These are phyloP conservation scores for Hylyphantes graminicola DNA, from an alignment of 1,140 invertebrate genomes.

Conservation along the genomic window DNA sequence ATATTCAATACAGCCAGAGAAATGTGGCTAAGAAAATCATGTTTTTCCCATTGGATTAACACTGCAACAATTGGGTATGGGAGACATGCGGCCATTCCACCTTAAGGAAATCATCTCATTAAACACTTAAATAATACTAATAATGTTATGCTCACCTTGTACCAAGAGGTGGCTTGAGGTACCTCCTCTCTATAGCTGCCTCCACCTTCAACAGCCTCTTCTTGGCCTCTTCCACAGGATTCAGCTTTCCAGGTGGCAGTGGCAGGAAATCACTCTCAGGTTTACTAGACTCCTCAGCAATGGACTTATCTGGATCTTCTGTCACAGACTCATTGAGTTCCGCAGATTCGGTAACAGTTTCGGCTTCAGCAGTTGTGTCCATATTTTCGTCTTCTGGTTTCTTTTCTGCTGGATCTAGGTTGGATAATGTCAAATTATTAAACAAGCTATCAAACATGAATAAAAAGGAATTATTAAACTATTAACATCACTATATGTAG, in stretches of 20 bases:
- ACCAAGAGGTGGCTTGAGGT: slow-evolving; percentile 92
- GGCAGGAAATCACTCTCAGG: slow-evolving; percentile 61
- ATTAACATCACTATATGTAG: too few species aligned
- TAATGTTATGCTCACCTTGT: slow-evolving; percentile 71
- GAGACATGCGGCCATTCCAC: too few species aligned
- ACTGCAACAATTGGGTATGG: too few species aligned
- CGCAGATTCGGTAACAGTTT: background rate
- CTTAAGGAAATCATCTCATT: too few species aligned
- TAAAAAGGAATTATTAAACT: too few species aligned
- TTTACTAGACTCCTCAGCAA: slow-evolving; percentile 69
- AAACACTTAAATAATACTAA: too few species aligned
- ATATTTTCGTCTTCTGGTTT: slow-evolving; percentile 39
- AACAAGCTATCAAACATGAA: too few species aligned
- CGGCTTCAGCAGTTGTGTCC: slow-evolving; percentile 8
- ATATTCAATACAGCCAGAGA: too few species aligned
- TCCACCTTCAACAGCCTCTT: slow-evolving; percentile 85
- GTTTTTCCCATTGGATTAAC: too few species aligned
- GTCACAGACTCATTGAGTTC: background rate
- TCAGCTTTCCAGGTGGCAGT: slow-evolving; percentile 62
- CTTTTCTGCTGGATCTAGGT: slow-evolving; percentile 39
- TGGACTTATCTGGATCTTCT: slow-evolving; percentile 35
- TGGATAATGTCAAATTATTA: background rate
- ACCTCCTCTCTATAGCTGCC: slow-evolving; percentile 89
- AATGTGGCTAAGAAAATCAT: too few species aligned
- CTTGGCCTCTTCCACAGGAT: slow-evolving; percentile 78